Conservation (phyloP, 1,140 invertebrate species). For the Hylaeus anthracinus region DNA sequence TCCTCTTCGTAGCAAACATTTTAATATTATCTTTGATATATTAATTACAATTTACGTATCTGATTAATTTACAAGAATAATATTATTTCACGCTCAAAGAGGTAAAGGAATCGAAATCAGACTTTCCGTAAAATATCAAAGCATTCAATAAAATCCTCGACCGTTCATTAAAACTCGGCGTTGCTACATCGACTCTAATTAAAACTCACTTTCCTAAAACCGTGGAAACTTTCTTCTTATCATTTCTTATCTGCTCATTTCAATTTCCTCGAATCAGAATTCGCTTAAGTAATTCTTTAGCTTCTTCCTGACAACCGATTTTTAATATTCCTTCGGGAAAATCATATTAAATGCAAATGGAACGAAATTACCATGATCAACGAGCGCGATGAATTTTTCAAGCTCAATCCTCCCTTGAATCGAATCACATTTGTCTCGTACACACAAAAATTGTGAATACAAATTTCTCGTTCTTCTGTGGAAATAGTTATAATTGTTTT, state of each 20-base stretch:
- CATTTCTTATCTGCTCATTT: constrained; percentile 20
- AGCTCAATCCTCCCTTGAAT: not conserved
- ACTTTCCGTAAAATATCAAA: not conserved
- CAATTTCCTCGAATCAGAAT: constrained; percentile 32
- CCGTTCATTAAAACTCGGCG: constrained; percentile 36
- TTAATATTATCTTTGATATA: not conserved
- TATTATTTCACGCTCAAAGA: not conserved
- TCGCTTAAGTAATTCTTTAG: constrained; percentile 24
- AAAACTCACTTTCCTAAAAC: constrained; percentile 27
- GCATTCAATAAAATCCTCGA: constrained; percentile 5
- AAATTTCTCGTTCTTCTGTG: no score
- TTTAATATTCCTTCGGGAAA: not conserved
- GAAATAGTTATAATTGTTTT: no score
- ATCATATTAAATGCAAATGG: constrained; percentile 7
- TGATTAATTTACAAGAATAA: not conserved
- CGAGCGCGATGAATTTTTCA: not conserved
- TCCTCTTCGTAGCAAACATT: not conserved
- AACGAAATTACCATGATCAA: constrained; percentile 5
- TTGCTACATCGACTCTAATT: constrained; percentile 10
- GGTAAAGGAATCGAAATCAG: not conserved
- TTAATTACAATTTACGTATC: not conserved
- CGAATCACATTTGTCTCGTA: not conserved
- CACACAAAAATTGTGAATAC: not conserved
- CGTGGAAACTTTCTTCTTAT: constrained; percentile 2
- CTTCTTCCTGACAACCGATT: not conserved